Percentiles rank a stretch among this genome's conserved stretches.
Conservation (phyloP, 2,888 invertebrate genomes). For the Nebria brevicollis region DNA sequence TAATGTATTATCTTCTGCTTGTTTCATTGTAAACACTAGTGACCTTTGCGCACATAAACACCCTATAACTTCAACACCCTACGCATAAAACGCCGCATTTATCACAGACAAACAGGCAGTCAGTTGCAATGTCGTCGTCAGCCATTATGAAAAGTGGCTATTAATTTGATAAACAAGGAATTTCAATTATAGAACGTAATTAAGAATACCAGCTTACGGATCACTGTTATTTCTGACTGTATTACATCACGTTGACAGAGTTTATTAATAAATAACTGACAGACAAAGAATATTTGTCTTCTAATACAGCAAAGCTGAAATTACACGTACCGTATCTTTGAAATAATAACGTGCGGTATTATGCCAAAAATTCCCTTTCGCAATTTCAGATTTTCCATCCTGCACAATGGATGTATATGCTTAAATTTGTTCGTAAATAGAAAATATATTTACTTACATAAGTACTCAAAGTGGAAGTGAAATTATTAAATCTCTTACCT, state of each 20-base stretch:
- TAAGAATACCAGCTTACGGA: slow-evolving; percentile 28
- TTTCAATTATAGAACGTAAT: slow-evolving; percentile 43
- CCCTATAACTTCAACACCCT: neutral
- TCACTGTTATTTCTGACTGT: neutral
- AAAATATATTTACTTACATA: neutral
- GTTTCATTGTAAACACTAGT: slow-evolving; percentile 3
- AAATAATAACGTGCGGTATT: neutral
- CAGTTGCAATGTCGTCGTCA: slow-evolving; percentile 17
- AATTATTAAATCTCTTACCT: slow-evolving; percentile 23
- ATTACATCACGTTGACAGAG: neutral
- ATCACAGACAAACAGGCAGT: slow-evolving; percentile 22
- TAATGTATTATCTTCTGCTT: slow-evolving; percentile 9
- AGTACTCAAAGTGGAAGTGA: neutral
- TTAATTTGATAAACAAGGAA: slow-evolving; percentile 47
- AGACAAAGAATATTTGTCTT: neutral
- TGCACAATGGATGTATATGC: neutral
- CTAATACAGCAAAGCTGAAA: neutral
- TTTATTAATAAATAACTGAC: neutral
- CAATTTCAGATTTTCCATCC: neutral
- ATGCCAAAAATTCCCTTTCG: neutral
- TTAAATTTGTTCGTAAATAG: neutral
- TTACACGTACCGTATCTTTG: neutral
- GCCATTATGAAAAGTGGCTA: slow-evolving; percentile 40
- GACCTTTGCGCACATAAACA: neutral
- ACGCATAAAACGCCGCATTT: slow-evolving; percentile 8